Conservation (phyloP, 2,888 invertebrate species). For the Brachyopa scutellaris region DNA sequence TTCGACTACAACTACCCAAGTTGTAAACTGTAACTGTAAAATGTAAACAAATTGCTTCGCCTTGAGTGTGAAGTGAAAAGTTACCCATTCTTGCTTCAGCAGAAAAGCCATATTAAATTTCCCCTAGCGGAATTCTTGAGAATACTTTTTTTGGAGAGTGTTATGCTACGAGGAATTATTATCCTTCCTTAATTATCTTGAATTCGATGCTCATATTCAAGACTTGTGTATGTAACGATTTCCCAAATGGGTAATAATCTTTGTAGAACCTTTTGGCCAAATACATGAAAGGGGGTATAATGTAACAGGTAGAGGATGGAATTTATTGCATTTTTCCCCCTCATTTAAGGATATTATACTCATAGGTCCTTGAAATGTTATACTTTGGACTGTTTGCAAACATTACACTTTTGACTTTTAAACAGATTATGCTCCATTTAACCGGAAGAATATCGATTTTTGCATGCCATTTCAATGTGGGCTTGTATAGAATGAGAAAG, state of each 20-base stretch:
- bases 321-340: constrained; percentile 27
- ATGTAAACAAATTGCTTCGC: too few relatives aligned
- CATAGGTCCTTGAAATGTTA: constrained; percentile 1
- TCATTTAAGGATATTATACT: constrained; percentile 11
- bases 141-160: too few relatives aligned
- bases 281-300: background rate
- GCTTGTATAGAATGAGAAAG: too few relatives aligned
- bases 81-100: too few relatives aligned
- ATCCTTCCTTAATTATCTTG: constrained; percentile 18
- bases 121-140: background rate
- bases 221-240: background rate
- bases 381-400: background rate
- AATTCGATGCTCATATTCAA: constrained; percentile 21
- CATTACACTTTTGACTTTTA: constrained; percentile 38
- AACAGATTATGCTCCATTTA: constrained; percentile 56
- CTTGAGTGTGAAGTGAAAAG: too few relatives aligned
- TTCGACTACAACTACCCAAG: too few relatives aligned
- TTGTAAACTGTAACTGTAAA: too few relatives aligned
- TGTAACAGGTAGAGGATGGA: constrained; percentile 3
- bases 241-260: constrained; percentile 52
- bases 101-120: constrained; percentile 1
- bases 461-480: constrained; percentile 23
- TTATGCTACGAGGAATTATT: background rate
- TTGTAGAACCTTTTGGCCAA: background rate
- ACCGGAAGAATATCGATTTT: constrained; percentile 44